Base-by-base conservation (phyloP, 2,113 vertebrate species). In the Merops nubicus region DNA sequence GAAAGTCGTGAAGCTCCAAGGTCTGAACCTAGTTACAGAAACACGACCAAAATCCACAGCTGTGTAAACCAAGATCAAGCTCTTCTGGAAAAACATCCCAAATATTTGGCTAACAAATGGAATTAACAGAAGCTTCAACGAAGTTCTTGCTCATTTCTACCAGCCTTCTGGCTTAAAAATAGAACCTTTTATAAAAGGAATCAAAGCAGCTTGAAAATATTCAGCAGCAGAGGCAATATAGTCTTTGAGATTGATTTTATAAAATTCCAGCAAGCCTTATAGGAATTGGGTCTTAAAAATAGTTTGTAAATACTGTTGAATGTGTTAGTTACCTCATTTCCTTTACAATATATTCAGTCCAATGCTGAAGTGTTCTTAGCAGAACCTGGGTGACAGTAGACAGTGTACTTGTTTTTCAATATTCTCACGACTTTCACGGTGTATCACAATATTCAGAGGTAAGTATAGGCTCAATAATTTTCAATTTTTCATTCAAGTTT, bases 61-160 rank as follows among this genome's bases (percentile, higher is more conserved):
- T 89, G 45, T 3, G 12, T 53, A 63, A 83, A 33, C 23, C 54
- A 84, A 90, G 43, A 48, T 80, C 22, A 67, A 88, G 15, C 47
- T 97, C 40, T 88, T 89, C 93, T 93, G 93, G 75, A 91, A 85
- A 96, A 95, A 23, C 15, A 92, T 16, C 20, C 28, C 59, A 62
- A 75, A 67, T 96, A 93, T 86, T 91, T 95, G 89, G 38, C 54
- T 96, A 60, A 73, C 40, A 75, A 96, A 80, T 42, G 65, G 87
- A 96, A 96, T 89, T 83, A 91, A 90, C 69, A 11, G 43, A 85
- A 94, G 70, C 33, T 63, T 82, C 56, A 69, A 83, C 53, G 63
- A 94, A 91, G 18, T 89, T 92, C 54, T 88, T 64, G 25, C 15
- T 82, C 9, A 45, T 76, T 91, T 80, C 50, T 65, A 88, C 15